Percentiles rank a stretch among this genome's conserved stretches.
Evolutionary conservation across 2,888 invertebrate genomes (phyloP).

Genomic region (Apodemia mormo): DNA sequence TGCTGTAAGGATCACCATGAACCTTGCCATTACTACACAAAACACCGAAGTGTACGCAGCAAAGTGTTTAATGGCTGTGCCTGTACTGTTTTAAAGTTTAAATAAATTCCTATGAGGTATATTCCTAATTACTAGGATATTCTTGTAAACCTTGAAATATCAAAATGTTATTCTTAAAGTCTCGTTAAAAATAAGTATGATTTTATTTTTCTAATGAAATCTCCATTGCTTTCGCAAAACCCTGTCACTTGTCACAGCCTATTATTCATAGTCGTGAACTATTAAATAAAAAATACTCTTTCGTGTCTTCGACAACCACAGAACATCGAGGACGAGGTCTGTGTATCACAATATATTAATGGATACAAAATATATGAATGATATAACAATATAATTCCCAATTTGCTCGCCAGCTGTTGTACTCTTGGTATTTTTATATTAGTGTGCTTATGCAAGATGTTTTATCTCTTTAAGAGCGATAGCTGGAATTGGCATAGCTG

Average conservation of each 20-base stretch:
- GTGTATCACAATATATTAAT: background rate
- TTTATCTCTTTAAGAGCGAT: background rate
- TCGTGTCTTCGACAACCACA: background rate
- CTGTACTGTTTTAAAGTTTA: too few relatives aligned
- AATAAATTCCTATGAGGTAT: too few relatives aligned
- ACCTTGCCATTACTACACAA: too few relatives aligned
- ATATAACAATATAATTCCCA: background rate
- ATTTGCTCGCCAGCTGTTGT: background rate
- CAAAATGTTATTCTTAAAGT: background rate
- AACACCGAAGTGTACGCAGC: too few relatives aligned
- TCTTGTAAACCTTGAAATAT: background rate
- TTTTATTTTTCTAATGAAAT: background rate
- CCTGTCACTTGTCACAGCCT: background rate
- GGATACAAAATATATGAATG: background rate
- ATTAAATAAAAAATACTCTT: conserved; percentile 3
- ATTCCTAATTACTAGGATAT: too few relatives aligned
- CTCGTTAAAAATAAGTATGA: background rate
- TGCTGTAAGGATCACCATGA: too few relatives aligned
- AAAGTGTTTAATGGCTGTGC: too few relatives aligned
- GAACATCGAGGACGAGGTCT: background rate
- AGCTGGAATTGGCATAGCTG: background rate
- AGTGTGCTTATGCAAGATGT: background rate
- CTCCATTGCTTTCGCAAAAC: background rate
- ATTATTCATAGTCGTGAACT: conserved; percentile 10
- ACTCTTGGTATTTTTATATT: background rate